phyloP scores from a whole-genome alignment of 2,888 invertebrate genomes.

The Ichneumoninae sp. region DNA sequence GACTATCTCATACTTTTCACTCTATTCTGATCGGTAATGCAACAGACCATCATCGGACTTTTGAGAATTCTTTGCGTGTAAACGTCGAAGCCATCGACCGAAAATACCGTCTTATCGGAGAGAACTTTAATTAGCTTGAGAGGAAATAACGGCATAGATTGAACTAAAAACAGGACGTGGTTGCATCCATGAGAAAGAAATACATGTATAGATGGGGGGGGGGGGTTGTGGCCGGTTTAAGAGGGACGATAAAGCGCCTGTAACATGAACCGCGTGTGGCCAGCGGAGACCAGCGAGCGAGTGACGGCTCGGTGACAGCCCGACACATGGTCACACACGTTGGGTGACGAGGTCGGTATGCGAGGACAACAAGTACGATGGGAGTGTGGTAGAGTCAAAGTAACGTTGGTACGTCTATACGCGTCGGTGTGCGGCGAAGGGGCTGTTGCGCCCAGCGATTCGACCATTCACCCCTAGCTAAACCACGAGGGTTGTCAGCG shows the following conservation, averaged over 20 bases:
- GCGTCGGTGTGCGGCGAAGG: constrained; percentile 10
- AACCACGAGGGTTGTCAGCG: constrained; percentile 31
- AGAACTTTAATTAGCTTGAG: neutral
- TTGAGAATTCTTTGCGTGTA: neutral
- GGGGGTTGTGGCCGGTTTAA: too few species aligned
- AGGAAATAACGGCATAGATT: neutral
- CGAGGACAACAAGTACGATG: constrained; percentile 10
- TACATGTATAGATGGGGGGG: neutral
- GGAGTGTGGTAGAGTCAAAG: constrained; percentile 9
- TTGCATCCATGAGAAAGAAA: neutral
- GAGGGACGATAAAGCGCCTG: constrained; percentile 23
- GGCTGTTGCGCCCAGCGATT: constrained; percentile 9
- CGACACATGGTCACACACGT: constrained; percentile 56
- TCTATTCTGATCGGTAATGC: neutral
- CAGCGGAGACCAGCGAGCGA: constrained; percentile 30
- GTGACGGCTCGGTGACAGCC: constrained; percentile 52
- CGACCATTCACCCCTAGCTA: neutral
- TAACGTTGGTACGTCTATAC: neutral
- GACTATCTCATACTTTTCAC: constrained; percentile 22
- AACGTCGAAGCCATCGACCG: neutral
- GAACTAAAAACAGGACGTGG: neutral
- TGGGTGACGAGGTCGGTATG: constrained; percentile 21
- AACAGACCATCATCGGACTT: neutral
- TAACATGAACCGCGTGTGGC: constrained; percentile 59
- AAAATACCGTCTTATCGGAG: neutral